A percentile compares a stretch with the other conserved stretches of the same genome.
These are phyloP conservation scores for Caradrina clavipalpis DNA, from an alignment of 2,888 invertebrate species.

Conservation along the genomic window DNA sequence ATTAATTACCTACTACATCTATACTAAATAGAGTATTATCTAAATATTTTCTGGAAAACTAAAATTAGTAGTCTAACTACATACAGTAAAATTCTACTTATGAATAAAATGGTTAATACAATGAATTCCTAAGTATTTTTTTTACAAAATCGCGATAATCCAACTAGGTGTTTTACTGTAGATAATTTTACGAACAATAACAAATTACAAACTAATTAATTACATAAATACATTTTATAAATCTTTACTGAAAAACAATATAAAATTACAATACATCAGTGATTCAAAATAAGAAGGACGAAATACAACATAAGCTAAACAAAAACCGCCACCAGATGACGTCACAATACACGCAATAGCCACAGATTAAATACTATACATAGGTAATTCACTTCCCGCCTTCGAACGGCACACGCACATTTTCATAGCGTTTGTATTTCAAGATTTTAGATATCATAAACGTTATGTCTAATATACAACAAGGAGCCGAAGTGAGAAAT, in stretches of 20 bases:
- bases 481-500: too few relatives aligned
- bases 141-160: background rate
- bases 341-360: conserved; percentile 31
- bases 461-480: background rate
- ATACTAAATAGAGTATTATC: conserved; percentile 9
- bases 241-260: conserved; percentile 10
- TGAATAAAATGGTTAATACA: conserved; percentile 2
- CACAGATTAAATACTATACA: conserved; percentile 36
- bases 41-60: background rate
- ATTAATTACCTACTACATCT: conserved; percentile 16
- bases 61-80: conserved; percentile 5
- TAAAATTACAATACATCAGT: conserved; percentile 12
- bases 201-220: conserved; percentile 9
- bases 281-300: conserved; percentile 13
- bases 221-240: background rate
- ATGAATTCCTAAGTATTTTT: background rate
- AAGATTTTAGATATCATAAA: background rate
- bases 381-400: background rate
- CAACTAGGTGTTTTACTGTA: background rate
- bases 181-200: background rate
- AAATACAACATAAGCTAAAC: conserved; percentile 14
- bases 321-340: conserved; percentile 45
- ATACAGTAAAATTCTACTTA: too few relatives aligned
- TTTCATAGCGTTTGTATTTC: background rate
- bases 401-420: background rate